Base-by-base conservation (phyloP, 92 coral and sea anemone genomes). In the Umimayanthus kanabou region DNA sequence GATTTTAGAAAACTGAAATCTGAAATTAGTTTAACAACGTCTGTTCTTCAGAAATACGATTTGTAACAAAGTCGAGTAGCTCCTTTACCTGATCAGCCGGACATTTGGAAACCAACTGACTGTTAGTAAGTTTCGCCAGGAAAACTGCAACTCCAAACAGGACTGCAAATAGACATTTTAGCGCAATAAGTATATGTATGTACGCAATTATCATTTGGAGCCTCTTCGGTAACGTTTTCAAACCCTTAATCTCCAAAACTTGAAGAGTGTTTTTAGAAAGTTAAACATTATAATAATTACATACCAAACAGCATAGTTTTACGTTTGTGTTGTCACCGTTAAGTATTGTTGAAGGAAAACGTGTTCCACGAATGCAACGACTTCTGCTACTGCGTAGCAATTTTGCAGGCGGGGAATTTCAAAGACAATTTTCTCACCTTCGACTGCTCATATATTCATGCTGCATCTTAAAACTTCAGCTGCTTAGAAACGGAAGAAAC, bases 401-500 rank as follows among this genome's bases (percentile, higher is more conserved):
- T 8, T n/a, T 20, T 22, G 25, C 72, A 66, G 72, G 28, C 20
- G 72, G 9, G 28, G 28, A 65, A 28, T 4, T 69, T 69, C 33
- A 6, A 23, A 69, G 25, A 69, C 10, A 33, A 28, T 28, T 28
- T 28, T 69, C 73, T 8, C 73, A 25, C 18, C 73, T n/a, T n/a
- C 10, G 11, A 20, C 18, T n/a, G 73, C 73, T 20, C 15, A 69
- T 28, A 5, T 10, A n/a, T 69, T 69, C 33, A 28, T 8, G 0
- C 10, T 69, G 73, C 37, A 69, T n/a, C 28, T 66, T n/a, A 69
- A 69, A 69, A 28, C 13, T n/a, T 28, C 73, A n/a, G 73, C 33
- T 69, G 73, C 73, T 69, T 69, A 69, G 73, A 5, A n/a, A 69
- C 73, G 18, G 73, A 69, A 69, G 14, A 69, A n/a, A 53, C 58